Evolutionary conservation across 2,888 invertebrate genomes (phyloP), one percentile per base, ranked within the genome.

Genomic region (Calameuta filiformis): DNA sequence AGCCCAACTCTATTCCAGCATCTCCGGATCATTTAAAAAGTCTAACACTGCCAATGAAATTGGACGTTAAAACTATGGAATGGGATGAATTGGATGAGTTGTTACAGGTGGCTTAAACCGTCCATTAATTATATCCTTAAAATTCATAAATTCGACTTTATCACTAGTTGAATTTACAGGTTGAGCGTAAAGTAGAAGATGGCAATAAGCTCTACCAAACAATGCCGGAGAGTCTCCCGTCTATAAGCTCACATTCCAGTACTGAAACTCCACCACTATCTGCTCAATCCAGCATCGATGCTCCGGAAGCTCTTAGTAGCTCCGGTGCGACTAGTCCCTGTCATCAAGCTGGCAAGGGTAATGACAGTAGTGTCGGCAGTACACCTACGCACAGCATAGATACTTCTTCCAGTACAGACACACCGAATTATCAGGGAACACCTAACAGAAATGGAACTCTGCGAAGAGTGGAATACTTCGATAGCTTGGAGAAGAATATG

Each of bases 11-110:
- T 31, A 84, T 88, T 73, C 88, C 90, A 40, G 82, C 87, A n/a
- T 91, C 91, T 73, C 91, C 91, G 0, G 90, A 91, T 84, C 90
- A 91, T 81, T 83, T 91, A 1, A 92, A 92, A 81, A 91, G 91
- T 81, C 87, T 92, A 68, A 95, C 95, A 4, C 90, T 95, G 82
- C 95, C 95, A 23, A 93, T 94, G 76, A 95, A 95, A 88, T 89
- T 95, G 80, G 94, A 94, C 85, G 92, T 94, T 35, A 94, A 94
- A 83, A 93, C 93, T 79, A 91, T 94, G 86, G 94, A 95, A 85
- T 95, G 95, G 95, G 95, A 95, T 88, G 95, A 95, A 87, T 91
- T 95, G 69, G 95, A 95, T 87, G 95, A 95, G 84, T 90, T 95
- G 56, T 90, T 95, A 80, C 95, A 95, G 91, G 92, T 92, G 9